A percentile compares a stretch with the other conserved stretches of the same genome.
phyloP scores from a whole-genome alignment of 2,888 invertebrate species.

The Sinelater perroti region DNA sequence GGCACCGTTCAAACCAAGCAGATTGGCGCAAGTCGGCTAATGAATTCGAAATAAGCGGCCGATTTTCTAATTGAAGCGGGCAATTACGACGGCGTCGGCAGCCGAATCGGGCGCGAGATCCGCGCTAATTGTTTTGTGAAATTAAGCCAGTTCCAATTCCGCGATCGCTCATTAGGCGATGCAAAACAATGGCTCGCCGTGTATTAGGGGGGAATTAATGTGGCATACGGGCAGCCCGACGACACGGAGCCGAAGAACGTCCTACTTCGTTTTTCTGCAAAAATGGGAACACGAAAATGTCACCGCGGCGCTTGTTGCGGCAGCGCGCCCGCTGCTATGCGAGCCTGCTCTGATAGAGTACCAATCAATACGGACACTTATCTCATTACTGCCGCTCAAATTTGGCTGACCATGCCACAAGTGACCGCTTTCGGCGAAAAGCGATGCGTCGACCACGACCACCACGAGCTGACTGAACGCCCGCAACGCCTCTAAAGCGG shows the following conservation, averaged over 20 bases:
- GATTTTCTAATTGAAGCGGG: conserved; percentile 19
- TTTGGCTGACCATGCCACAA: conserved; percentile 20
- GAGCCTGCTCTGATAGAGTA: too few species aligned
- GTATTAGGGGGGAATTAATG: conserved; percentile 10
- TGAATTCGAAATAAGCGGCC: conserved; percentile 22
- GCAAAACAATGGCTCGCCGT: conserved; percentile 11
- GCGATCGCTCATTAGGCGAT: conserved; percentile 11
- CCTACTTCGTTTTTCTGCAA: conserved; percentile 18
- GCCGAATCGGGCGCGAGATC: conserved; percentile 10
- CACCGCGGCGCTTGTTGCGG: background rate
- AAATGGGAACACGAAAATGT: conserved; percentile 19
- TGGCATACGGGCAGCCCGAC: conserved; percentile 18
- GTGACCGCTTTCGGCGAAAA: conserved; percentile 14
- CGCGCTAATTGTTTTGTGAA: conserved; percentile 12
- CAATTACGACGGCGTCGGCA: conserved; percentile 8
- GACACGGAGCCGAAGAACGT: conserved; percentile 17
- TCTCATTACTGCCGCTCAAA: conserved; percentile 4
- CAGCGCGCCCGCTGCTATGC: too few species aligned
- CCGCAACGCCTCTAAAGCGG: conserved; percentile 22
- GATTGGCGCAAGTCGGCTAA: conserved; percentile 17
- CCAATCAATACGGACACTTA: conserved; percentile 3
- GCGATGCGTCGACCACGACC: conserved; percentile 21
- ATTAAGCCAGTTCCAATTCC: conserved; percentile 11
- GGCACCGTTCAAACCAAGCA: conserved; percentile 12
- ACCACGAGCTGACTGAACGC: conserved; percentile 32